These are phyloP conservation scores for Pemphigus obesinymphae DNA, from an alignment of 1,140 invertebrate genomes.

Conservation along the genomic window DNA sequence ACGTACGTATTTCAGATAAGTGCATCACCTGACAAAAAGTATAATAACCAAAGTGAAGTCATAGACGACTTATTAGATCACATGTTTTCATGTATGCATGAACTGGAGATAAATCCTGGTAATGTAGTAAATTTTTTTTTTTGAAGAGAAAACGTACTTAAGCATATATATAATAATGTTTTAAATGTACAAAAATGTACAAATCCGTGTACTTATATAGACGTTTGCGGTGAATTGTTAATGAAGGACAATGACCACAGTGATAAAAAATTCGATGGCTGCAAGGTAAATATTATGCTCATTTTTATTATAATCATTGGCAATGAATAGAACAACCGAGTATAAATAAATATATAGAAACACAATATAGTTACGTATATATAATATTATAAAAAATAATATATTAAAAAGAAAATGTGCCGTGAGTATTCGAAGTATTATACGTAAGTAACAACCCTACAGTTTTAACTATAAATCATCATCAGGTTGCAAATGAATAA, in stretches of 20 bases:
- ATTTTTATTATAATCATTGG: too few relatives aligned
- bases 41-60: constrained; percentile 19
- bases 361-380: too few relatives aligned
- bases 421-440: too few relatives aligned
- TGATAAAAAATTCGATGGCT: background rate
- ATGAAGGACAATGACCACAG: background rate
- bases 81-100: background rate
- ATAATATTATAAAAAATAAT: too few relatives aligned
- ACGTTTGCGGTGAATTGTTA: constrained; percentile 4
- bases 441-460: too few relatives aligned
- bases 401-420: too few relatives aligned
- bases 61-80: background rate
- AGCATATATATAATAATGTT: background rate
- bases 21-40: background rate
- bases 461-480: too few relatives aligned
- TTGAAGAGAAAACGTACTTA: background rate
- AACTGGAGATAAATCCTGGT: background rate
- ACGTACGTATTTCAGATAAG: background rate
- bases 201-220: background rate
- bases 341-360: too few relatives aligned
- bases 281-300: constrained; percentile 1
- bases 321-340: too few relatives aligned
- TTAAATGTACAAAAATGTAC: background rate
- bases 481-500: too few relatives aligned
- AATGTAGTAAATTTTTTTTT: background rate